Conservation (phyloP, 1,140 invertebrate species). For the Heterodera schachtii region DNA sequence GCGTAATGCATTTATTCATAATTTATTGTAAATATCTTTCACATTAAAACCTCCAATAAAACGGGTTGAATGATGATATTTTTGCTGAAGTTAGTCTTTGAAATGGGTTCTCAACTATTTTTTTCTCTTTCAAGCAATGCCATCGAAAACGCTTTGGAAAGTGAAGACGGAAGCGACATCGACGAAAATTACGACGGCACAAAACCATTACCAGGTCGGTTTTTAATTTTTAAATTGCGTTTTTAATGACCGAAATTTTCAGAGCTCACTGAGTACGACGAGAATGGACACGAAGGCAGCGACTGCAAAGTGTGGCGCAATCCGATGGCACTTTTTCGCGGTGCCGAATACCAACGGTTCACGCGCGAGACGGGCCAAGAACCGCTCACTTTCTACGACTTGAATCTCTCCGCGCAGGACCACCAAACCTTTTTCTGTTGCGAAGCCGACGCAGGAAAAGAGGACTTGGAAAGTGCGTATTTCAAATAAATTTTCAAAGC, state of each 20-base stretch:
- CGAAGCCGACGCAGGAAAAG: constrained; percentile 83
- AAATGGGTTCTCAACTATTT: background rate
- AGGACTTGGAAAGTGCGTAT: constrained; percentile 83
- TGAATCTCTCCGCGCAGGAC: constrained; percentile 97
- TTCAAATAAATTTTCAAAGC: constrained; percentile 17
- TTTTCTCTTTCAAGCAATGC: constrained; percentile 56
- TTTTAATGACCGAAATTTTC: constrained; percentile 31
- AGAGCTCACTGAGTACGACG: constrained; percentile 44
- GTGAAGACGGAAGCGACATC: constrained; percentile 60
- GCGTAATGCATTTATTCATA: no score
- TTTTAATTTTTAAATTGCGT: background rate
- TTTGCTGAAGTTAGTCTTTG: constrained; percentile 25
- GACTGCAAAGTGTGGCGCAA: constrained; percentile 98
- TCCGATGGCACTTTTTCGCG: constrained; percentile 90
- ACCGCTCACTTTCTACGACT: constrained; percentile 95
- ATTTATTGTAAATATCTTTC: no score
- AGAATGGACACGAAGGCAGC: constrained; percentile 49
- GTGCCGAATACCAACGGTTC: constrained; percentile 92
- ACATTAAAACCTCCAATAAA: no score
- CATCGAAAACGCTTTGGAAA: constrained; percentile 58
- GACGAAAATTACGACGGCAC: constrained; percentile 57
- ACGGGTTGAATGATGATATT: constrained; percentile 23
- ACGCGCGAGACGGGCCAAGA: constrained; percentile 84
- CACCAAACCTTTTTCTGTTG: constrained; percentile 97
- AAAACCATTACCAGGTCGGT: constrained; percentile 43